These are phyloP conservation scores for Lissonota sp. DNA, from an alignment of 2,888 invertebrate species.

Conservation along the genomic window DNA sequence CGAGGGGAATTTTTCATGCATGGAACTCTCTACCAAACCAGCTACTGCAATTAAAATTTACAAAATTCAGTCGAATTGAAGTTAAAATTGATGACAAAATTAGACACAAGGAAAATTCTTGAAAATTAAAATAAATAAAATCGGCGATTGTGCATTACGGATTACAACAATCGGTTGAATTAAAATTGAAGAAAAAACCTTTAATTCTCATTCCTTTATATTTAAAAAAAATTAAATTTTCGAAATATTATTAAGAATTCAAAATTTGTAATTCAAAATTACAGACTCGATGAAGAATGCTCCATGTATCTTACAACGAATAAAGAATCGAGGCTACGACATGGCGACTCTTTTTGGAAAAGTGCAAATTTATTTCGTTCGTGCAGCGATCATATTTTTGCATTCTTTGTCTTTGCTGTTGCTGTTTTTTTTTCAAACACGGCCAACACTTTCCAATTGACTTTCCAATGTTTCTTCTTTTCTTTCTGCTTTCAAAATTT, in stretches of 20 bases:
- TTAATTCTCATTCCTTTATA: not conserved
- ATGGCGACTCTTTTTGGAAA: slow-evolving; percentile 67
- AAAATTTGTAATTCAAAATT: not conserved
- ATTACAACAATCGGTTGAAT: no score
- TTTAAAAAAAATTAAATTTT: not conserved
- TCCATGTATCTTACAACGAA: slow-evolving; percentile 12
- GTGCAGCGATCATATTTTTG: slow-evolving; percentile 68
- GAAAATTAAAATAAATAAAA: no score
- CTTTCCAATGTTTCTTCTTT: slow-evolving; percentile 20
- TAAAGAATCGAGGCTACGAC: slow-evolving; percentile 61
- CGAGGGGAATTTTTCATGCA: not conserved
- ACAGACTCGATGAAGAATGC: not conserved
- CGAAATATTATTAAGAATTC: not conserved
- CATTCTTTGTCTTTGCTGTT: slow-evolving; percentile 16
- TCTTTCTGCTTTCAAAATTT: slow-evolving; percentile 17
- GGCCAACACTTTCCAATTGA: slow-evolving; percentile 55
- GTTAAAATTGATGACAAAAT: not conserved
- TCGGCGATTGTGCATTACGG: no score
- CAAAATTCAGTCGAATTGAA: not conserved
- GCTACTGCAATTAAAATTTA: not conserved
- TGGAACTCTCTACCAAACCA: not conserved
- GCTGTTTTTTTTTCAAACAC: slow-evolving; percentile 51
- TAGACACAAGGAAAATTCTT: not conserved
- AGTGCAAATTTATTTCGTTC: slow-evolving; percentile 72
- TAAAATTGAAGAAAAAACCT: not conserved